These are phyloP conservation scores for Urechis unicinctus DNA, from an alignment of 2,888 invertebrate genomes.

Conservation along the genomic window DNA sequence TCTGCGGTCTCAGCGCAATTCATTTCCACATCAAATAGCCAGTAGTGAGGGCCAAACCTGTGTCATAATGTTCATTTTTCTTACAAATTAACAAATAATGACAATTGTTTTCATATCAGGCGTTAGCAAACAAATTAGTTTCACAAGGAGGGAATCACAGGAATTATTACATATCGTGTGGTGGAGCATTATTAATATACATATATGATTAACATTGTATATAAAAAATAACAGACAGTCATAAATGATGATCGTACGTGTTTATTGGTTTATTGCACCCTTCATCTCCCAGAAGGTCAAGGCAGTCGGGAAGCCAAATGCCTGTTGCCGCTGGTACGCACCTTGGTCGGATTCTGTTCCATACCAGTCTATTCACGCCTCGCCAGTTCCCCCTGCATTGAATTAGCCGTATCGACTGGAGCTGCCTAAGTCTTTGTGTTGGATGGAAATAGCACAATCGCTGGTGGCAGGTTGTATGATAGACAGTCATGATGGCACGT, in stretches of 20 bases:
- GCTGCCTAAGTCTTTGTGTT: slow-evolving; percentile 21
- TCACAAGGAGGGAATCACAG: too few relatives aligned
- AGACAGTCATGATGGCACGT: too few relatives aligned
- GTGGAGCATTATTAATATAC: not conserved
- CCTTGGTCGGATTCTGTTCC: slow-evolving; percentile 38
- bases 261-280: slow-evolving; percentile 29
- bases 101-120: too few relatives aligned
- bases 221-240: not conserved
- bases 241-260: slow-evolving; percentile 22
- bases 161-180: not conserved
- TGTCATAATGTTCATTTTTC: not conserved
- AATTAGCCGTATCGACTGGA: slow-evolving; percentile 26
- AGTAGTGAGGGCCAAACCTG: slow-evolving; percentile 42
- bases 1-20: slow-evolving; percentile 38
- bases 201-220: too few relatives aligned
- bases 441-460: slow-evolving; percentile 34
- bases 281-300: slow-evolving; percentile 37
- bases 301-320: slow-evolving; percentile 34
- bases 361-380: slow-evolving; percentile 38
- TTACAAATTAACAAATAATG: too few relatives aligned
- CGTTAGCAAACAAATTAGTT: too few relatives aligned
- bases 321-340: slow-evolving; percentile 21
- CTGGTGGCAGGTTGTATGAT: too few relatives aligned
- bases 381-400: slow-evolving; percentile 34
- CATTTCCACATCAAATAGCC: slow-evolving; percentile 45